Base-by-base conservation (phyloP, 2,888 invertebrate species). In the Baccha elongata region DNA sequence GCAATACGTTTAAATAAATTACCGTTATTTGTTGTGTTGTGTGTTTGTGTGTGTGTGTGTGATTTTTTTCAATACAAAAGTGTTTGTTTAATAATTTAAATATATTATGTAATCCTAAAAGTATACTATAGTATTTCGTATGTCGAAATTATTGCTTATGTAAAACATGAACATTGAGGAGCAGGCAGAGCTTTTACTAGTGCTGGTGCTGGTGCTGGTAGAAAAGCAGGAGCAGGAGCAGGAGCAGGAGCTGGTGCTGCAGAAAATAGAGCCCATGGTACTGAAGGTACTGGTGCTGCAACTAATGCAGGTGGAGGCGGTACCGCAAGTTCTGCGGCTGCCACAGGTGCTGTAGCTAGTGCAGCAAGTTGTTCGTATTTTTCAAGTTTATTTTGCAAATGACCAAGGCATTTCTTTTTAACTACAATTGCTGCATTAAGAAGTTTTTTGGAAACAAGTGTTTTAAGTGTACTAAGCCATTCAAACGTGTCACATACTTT, bases 401-500 rank as follows among this genome's bases (percentile, higher is more conserved):
- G 86, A 32, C 86, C 80, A 35, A 88, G 85, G 79, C 86, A 86
- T 75, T 75, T 37, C 5, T 86, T 85, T 46, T 89, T 89, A 55
- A 86, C 85, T 40, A 85, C 86, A 58, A 89, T 87, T 75, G 87
- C 86, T 40, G 86, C 76, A 80, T 86, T 86, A 48, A 89, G 85
- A 83, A 87, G 84, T 48, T 89, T 88, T 50, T 87, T 87, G 73
- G 86, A 86, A 65, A 89, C 65, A 17, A 87, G 84, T 83, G 88
- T 88, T 48, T 88, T 88, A 73, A 88, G 87, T 68, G 86, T 84
- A 50, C 85, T 83, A 60, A 88, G 65, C 86, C 88, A 88, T 83
- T 88, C 86, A 62, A 88, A 86, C 32, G 86, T 78, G 75, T 87
- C 87, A 90, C 89, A 86, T 89, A 90, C 90, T 87, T 89, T 88